Conservation (phyloP, 2,113 vertebrate genomes). For the Cryptotis parvus region DNA sequence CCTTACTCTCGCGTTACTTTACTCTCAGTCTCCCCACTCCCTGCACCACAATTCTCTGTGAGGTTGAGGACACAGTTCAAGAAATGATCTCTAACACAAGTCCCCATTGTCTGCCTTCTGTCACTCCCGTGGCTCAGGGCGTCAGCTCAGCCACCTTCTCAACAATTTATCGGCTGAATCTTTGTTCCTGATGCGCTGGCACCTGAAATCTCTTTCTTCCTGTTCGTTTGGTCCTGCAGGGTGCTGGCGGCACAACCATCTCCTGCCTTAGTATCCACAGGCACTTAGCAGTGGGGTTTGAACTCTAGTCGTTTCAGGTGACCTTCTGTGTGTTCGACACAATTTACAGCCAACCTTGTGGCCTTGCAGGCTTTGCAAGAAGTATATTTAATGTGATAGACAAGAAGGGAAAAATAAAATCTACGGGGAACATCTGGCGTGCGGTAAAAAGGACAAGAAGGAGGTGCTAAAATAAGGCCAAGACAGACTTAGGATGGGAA, state of each 20-base stretch:
- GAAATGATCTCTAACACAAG: conserved; percentile 40
- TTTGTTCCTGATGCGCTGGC: conserved; percentile 71
- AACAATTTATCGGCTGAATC: conserved; percentile 30
- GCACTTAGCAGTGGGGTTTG: not conserved
- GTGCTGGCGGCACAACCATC: not conserved
- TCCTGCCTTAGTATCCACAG: not conserved
- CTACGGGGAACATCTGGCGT: not conserved
- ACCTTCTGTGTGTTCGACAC: conserved; percentile 38
- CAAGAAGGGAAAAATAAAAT: not conserved
- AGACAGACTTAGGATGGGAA: not conserved
- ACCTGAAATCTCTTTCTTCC: conserved; percentile 52
- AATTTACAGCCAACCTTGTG: not conserved
- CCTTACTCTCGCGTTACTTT: conserved; percentile 40
- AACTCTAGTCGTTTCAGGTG: conserved; percentile 36
- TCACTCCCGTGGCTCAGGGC: conserved; percentile 50
- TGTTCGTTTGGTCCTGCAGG: not conserved
- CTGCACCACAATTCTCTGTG: conserved; percentile 3
- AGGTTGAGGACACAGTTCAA: not conserved
- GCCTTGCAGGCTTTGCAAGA: not conserved
- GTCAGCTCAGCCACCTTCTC: conserved; percentile 29
- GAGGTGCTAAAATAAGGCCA: not conserved
- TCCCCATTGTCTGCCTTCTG: conserved; percentile 38
- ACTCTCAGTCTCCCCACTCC: not conserved
- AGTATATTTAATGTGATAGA: not conserved
- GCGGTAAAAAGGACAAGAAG: not conserved